These are phyloP conservation scores for Danio tinwini DNA, from an alignment of 2,797 vertebrate species.

Conservation along the genomic window DNA sequence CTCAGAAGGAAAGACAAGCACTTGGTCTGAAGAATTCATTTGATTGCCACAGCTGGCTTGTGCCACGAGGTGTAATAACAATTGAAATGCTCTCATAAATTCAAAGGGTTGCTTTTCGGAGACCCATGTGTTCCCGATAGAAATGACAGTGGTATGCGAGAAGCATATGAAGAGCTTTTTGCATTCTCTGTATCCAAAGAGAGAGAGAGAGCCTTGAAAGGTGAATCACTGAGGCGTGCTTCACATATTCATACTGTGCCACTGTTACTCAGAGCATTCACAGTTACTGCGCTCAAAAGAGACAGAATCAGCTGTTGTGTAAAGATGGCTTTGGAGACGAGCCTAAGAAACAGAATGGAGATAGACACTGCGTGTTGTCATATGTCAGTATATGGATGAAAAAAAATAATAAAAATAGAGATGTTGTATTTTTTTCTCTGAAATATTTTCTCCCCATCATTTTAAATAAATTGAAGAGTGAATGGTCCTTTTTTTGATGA, in stretches of 20 bases:
- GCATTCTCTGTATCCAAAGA: conserved; percentile 29
- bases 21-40: conserved; percentile 16
- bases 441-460: neutral
- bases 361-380: conserved; percentile 13
- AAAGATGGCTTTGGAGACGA: conserved; percentile 49
- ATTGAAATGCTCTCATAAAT: neutral
- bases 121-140: neutral
- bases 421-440: conserved; percentile 36
- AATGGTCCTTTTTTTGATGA: neutral
- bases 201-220: conserved; percentile 41
- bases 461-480: conserved; percentile 2
- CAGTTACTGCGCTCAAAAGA: conserved; percentile 57
- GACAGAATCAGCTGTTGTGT: conserved; percentile 51
- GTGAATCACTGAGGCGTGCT: conserved; percentile 51
- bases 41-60: conserved; percentile 17
- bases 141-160: conserved; percentile 11
- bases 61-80: conserved; percentile 28
- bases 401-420: neutral
- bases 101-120: conserved; percentile 11
- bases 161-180: conserved; percentile 37
- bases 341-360: conserved; percentile 32
- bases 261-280: conserved; percentile 64
- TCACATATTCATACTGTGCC: conserved; percentile 60
- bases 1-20: conserved; percentile 20
- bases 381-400: conserved; percentile 24